Percentiles rank a stretch among this genome's conserved stretches.
These are phyloP conservation scores for Muscina levida DNA, from an alignment of 2,888 invertebrate species.

Conservation along the genomic window DNA sequence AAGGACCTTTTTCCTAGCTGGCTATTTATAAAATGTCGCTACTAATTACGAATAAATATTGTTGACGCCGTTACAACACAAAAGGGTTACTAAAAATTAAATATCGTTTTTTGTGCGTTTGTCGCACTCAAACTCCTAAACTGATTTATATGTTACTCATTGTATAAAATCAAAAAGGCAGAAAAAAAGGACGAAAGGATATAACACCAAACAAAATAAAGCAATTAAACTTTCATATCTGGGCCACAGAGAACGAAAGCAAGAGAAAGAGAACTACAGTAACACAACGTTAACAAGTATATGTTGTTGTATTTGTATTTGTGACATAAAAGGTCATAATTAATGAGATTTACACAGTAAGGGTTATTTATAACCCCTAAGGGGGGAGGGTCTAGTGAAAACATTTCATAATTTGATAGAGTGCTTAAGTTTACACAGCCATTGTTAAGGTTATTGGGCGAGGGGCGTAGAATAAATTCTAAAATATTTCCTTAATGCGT, in stretches of 20 bases:
- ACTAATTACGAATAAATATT: constrained; percentile 10
- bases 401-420: constrained; percentile 26
- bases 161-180: background rate
- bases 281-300: no score
- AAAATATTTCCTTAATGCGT: background rate
- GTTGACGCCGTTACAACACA: background rate
- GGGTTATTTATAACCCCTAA: constrained; percentile 35
- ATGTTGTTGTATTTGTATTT: background rate
- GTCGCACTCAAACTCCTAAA: background rate
- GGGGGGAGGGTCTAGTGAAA: no score
- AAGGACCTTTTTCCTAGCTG: constrained; percentile 3
- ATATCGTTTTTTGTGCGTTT: background rate
- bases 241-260: background rate
- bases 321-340: constrained; percentile 46
- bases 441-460: no score
- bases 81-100: constrained; percentile 1
- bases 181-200: background rate
- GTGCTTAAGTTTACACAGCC: no score
- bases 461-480: no score
- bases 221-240: background rate
- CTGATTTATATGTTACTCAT: background rate
- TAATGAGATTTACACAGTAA: constrained; percentile 21
- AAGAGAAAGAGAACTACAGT: no score
- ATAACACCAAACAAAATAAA: background rate
- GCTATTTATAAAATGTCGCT: background rate